A percentile compares a stretch with the other conserved stretches of the same genome.
Conservation (phyloP, 2,797 vertebrate species). For the Scleropages formosus region DNA sequence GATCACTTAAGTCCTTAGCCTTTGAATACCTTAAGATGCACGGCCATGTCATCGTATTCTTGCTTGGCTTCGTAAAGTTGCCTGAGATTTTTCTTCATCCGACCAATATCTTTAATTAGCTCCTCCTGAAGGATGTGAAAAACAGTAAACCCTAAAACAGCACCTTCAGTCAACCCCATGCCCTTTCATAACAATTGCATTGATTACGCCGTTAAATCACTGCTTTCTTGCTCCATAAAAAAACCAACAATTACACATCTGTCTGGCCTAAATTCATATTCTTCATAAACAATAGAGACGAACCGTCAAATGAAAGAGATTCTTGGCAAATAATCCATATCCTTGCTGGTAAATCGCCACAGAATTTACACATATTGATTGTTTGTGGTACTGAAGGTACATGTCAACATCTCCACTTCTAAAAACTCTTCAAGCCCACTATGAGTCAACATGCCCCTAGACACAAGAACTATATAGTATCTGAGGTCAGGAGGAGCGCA, state of each 20-base stretch:
- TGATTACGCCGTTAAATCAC: background rate
- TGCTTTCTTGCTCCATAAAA: background rate
- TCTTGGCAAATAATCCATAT: too few relatives aligned
- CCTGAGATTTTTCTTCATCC: constrained; percentile 69
- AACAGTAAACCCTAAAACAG: background rate
- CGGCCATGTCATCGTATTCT: constrained; percentile 72
- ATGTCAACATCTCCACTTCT: too few relatives aligned
- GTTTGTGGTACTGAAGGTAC: too few relatives aligned
- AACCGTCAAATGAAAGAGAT: background rate
- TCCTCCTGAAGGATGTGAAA: constrained; percentile 53
- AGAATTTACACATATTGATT: too few relatives aligned
- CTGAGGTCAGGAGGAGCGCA: too few relatives aligned
- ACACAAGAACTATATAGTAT: too few relatives aligned
- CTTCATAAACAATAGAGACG: background rate
- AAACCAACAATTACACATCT: background rate
- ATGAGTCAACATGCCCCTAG: too few relatives aligned
- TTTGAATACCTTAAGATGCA: constrained; percentile 73
- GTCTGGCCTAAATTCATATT: background rate
- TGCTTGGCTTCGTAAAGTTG: constrained; percentile 74
- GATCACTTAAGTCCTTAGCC: background rate
- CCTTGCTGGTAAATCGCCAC: too few relatives aligned
- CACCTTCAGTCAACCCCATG: background rate
- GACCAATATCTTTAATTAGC: constrained; percentile 61
- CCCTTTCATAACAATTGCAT: background rate
- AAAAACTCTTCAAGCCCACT: too few relatives aligned